Evolutionary conservation across 2,797 vertebrate species (phyloP).

Genomic region (Columba guinea): DNA sequence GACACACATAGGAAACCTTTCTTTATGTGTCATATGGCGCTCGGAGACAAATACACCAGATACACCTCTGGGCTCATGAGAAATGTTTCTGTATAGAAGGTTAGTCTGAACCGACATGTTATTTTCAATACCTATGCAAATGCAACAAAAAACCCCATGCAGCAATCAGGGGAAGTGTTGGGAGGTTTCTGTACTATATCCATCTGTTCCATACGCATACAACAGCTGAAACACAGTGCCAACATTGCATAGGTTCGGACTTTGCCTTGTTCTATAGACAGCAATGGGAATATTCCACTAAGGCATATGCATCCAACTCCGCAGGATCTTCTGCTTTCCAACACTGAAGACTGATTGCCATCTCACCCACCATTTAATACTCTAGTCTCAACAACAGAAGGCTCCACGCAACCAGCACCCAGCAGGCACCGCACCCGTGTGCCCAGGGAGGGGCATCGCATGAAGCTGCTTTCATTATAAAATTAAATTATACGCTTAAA

Average conservation of each 20-base stretch:
- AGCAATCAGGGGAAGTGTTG: not conserved
- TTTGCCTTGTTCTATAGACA: not conserved
- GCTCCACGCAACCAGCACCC: not conserved
- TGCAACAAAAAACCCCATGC: not conserved
- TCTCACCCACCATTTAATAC: not conserved
- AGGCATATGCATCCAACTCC: no score
- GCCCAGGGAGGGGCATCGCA: not conserved
- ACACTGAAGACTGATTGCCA: not conserved
- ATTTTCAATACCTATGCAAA: not conserved
- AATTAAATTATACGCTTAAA: no score
- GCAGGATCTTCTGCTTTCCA: not conserved
- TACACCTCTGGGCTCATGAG: not conserved
- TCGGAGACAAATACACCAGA: not conserved
- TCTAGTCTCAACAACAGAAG: not conserved
- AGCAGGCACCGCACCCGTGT: not conserved
- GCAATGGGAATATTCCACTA: not conserved
- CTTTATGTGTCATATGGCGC: not conserved
- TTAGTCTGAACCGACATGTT: not conserved
- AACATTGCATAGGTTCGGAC: not conserved
- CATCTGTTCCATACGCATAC: not conserved
- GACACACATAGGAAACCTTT: not conserved
- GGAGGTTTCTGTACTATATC: not conserved
- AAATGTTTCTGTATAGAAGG: not conserved
- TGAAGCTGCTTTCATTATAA: not conserved
- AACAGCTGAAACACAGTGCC: not conserved